Base-by-base conservation (phyloP, 2,888 invertebrate genomes). In the Tetragnatha montana region DNA sequence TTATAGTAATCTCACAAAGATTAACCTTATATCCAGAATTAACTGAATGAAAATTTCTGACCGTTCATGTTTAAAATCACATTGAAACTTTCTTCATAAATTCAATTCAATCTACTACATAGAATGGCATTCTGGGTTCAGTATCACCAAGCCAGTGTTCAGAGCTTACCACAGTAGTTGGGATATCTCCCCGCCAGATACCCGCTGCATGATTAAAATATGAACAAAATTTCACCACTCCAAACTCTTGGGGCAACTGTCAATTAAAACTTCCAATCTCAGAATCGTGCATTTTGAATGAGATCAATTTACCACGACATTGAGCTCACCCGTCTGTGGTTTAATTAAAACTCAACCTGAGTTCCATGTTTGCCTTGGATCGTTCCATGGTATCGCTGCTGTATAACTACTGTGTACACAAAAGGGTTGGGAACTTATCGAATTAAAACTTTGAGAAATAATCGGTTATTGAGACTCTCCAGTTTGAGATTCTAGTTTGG, bases 261-360 rank as follows among this genome's bases (percentile, higher is more conserved):
- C 85, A 85, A 85, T 85, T 85, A 85, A 78, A 85, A 78, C 51
- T 85, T 79, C 85, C 85, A 85, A 85, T 85, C 85, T 76, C 71
- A 69, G 85, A 79, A 85, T 79, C 85, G 71, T 85, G 85, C 78
- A 85, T 85, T 85, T 85, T 85, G 85, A 85, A 85, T 85, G 85
- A 51, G 85, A 78, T 79, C 75, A 84, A 75, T 75, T 84, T 76
- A 76, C 69, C 49, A 21, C 71, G 78, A 85, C 78, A 71, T 78
- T 75, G 83, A 75, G 35, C 71, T 7, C 60, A 74, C 47, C 75
- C 76, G 68, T 84, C 83, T 49, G 76, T n/a, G 68, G 47, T 75
- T 83, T 83, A 83, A 83, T 83, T 83, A 75, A 83, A 83, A 83
- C 73, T 71, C 50, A 81, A 81, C 75, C 47, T 47, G 83, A 83